Evolutionary conservation across 1,140 invertebrate species (phyloP).

Genomic region (Drosophila aff.): DNA sequence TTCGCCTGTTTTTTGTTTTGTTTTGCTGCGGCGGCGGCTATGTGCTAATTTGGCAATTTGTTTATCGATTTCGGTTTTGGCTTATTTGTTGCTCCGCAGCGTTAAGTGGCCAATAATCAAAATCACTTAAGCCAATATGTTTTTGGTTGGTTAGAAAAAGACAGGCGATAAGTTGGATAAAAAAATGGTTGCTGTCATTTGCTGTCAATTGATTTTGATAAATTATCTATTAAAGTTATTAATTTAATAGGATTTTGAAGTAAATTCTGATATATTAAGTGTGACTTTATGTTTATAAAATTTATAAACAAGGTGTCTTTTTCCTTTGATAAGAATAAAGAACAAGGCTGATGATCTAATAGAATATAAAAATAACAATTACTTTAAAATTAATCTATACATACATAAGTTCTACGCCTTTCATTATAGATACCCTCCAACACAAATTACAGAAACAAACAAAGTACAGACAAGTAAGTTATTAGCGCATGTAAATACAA

Average conservation of each 20-base stretch:
- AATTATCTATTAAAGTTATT: background rate
- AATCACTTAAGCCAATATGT: constrained; percentile 77
- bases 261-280: background rate
- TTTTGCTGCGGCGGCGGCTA: constrained; percentile 36
- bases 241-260: background rate
- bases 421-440: too few relatives aligned
- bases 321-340: too few relatives aligned
- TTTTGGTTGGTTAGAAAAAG: constrained; percentile 35
- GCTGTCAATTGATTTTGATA: background rate
- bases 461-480: background rate
- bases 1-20: constrained; percentile 17
- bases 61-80: constrained; percentile 76
- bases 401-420: too few relatives aligned
- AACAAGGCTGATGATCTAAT: too few relatives aligned
- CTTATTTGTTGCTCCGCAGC: constrained; percentile 50
- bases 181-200: background rate
- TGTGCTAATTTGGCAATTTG: constrained; percentile 83
- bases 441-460: background rate
- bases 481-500: constrained; percentile 3
- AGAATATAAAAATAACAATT: too few relatives aligned
- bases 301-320: background rate
- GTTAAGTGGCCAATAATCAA: constrained; percentile 80
- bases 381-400: background rate
- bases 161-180: constrained; percentile 3
- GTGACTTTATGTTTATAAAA: background rate